Percentiles rank a stretch among this genome's conserved stretches.
Conservation (phyloP, 2,888 invertebrate species). For the Daptonema setosum region DNA sequence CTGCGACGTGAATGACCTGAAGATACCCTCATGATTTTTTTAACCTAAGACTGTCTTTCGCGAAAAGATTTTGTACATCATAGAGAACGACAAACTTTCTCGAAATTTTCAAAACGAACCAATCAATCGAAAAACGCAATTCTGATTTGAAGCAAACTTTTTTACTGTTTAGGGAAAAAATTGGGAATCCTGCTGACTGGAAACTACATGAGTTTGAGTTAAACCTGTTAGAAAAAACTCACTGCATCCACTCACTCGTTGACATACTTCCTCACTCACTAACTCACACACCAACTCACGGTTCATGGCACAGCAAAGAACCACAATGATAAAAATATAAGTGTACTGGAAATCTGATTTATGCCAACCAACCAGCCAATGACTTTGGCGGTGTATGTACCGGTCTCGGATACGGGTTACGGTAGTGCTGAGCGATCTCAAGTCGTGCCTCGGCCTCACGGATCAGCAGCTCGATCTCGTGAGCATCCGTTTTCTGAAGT, state of each 20-base stretch:
- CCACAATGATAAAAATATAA: too few species aligned
- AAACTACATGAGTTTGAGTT: too few species aligned
- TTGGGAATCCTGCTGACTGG: too few species aligned
- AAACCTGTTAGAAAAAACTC: too few species aligned
- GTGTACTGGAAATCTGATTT: too few species aligned
- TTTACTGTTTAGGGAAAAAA: too few species aligned
- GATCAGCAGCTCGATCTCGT: slow-evolving; percentile 14
- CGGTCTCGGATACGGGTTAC: slow-evolving; percentile 31
- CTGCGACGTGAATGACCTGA: neutral
- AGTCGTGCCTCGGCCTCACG: slow-evolving; percentile 23
- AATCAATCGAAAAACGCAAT: neutral
- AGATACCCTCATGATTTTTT: neutral
- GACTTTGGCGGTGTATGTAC: slow-evolving; percentile 24
- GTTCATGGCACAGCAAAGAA: neutral
- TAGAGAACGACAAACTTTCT: too few species aligned
- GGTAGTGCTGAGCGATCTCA: slow-evolving; percentile 29
- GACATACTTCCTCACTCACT: too few species aligned
- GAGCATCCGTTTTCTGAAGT: slow-evolving; percentile 11
- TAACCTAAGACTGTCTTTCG: too few species aligned
- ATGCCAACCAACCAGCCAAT: slow-evolving; percentile 11
- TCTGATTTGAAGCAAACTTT: neutral
- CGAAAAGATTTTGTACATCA: too few species aligned
- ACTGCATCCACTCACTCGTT: too few species aligned
- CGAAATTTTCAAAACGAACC: neutral
- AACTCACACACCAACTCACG: too few species aligned